These are phyloP conservation scores for Drosophila paramelanica DNA, from an alignment of 2,888 invertebrate species.

Conservation along the genomic window DNA sequence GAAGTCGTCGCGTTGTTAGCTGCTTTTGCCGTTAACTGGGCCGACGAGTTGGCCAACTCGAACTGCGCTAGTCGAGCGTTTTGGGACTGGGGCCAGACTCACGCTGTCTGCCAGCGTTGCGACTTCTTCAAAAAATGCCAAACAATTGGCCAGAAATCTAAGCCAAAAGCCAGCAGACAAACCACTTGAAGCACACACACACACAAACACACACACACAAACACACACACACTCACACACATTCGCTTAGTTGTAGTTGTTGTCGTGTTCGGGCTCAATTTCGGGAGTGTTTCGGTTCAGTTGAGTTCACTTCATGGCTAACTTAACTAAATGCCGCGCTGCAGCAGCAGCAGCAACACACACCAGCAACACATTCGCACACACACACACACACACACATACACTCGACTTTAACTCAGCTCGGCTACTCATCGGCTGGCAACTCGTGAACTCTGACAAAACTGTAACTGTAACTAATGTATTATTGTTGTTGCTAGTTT, in stretches of 20 bases:
- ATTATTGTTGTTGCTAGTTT: conserved; percentile 36
- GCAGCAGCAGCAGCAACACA: conserved; percentile 59
- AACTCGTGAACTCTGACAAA: conserved; percentile 70
- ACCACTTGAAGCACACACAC: conserved; percentile 66
- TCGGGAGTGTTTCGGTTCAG: conserved; percentile 81
- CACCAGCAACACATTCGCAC: conserved; percentile 18
- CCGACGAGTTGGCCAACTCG: conserved; percentile 58
- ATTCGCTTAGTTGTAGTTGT: conserved; percentile 32
- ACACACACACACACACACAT: conserved; percentile 24
- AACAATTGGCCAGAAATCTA: conserved; percentile 75
- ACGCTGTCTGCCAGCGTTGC: conserved; percentile 57
- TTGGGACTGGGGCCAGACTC: conserved; percentile 36
- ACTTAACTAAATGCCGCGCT: conserved; percentile 83
- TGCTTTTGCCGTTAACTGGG: conserved; percentile 44
- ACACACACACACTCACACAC: conserved; percentile 16
- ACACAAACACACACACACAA: conserved; percentile 22
- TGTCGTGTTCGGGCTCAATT: conserved; percentile 66
- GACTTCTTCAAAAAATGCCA: conserved; percentile 71
- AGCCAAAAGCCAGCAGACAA: conserved; percentile 67
- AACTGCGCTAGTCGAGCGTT: conserved; percentile 27
- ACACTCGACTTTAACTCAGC: conserved; percentile 64
- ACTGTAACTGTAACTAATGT: conserved; percentile 61
- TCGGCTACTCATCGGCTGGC: conserved; percentile 66
- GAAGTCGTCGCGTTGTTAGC: conserved; percentile 41
- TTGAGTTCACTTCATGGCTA: conserved; percentile 81